phyloP scores from a whole-genome alignment of 2,888 invertebrate genomes.

The Polydrusus pterygomalis region DNA sequence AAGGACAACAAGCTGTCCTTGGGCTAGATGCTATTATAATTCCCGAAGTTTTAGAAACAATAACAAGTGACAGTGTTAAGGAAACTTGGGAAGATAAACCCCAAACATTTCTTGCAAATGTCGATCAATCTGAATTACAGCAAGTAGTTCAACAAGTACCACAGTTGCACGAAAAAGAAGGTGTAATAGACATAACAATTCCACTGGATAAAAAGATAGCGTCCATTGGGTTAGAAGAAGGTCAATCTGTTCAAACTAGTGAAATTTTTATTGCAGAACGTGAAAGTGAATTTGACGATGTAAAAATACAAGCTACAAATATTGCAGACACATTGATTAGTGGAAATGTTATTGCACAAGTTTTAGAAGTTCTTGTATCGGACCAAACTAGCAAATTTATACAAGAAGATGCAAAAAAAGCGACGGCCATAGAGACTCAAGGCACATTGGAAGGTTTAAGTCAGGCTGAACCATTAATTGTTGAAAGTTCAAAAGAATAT shows the following conservation, averaged over 20 bases:
- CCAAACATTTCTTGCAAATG: conserved; percentile 61
- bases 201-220: conserved; percentile 67
- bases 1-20: conserved; percentile 67
- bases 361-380: conserved; percentile 64
- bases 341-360: conserved; percentile 72
- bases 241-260: conserved; percentile 70
- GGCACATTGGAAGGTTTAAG: conserved; percentile 59
- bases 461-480: conserved; percentile 56
- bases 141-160: conserved; percentile 66
- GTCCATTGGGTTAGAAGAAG: conserved; percentile 70
- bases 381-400: conserved; percentile 57
- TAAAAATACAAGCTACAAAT: conserved; percentile 64
- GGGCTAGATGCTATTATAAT: conserved; percentile 70
- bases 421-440: conserved; percentile 59
- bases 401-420: conserved; percentile 53
- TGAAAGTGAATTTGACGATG: conserved; percentile 69
- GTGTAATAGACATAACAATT: conserved; percentile 54
- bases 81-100: conserved; percentile 38
- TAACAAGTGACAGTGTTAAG: conserved; percentile 56
- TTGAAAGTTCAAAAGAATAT: conserved; percentile 64
- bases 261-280: conserved; percentile 74
- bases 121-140: conserved; percentile 66
- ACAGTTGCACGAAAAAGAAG: conserved; percentile 68
- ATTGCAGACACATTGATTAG: conserved; percentile 67
- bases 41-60: conserved; percentile 66